Evolutionary conservation across 2,113 vertebrate genomes (phyloP).

Genomic region (Condylura cristata): DNA sequence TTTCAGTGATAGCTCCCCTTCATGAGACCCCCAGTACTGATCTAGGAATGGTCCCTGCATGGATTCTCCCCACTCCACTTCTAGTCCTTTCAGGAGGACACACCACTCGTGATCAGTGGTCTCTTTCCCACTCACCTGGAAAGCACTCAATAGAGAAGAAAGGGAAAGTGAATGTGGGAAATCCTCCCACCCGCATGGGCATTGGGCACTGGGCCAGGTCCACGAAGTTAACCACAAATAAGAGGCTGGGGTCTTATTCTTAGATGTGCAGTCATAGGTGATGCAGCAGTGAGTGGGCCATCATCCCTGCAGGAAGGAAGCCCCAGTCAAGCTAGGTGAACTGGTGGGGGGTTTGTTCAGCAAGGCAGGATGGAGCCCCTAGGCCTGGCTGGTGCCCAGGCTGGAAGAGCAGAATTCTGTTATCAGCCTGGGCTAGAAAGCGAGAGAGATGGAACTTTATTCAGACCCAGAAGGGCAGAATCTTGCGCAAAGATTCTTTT

Average conservation of each 20-base stretch:
- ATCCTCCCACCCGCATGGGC: not conserved
- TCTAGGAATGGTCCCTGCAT: not conserved
- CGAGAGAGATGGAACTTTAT: not conserved
- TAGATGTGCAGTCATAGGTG: not conserved
- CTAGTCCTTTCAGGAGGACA: not conserved
- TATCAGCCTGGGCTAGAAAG: not conserved
- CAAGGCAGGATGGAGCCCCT: not conserved
- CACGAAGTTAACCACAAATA: not conserved
- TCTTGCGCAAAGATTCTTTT: not conserved
- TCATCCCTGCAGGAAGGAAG: not conserved
- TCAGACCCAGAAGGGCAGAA: not conserved
- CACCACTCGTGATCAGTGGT: not conserved
- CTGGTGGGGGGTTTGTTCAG: not conserved
- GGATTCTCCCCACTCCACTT: not conserved
- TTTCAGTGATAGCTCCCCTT: not conserved
- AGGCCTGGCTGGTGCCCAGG: not conserved
- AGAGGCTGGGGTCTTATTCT: not conserved
- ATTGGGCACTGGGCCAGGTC: not conserved
- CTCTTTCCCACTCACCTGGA: not conserved
- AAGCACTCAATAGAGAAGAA: not conserved
- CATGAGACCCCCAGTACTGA: not conserved
- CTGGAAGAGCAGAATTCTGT: not conserved
- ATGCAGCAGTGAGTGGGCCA: not conserved
- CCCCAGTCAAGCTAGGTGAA: not conserved
- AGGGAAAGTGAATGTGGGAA: not conserved